Conservation (phyloP, 2,113 vertebrate genomes). For the Aegotheles bennettii region DNA sequence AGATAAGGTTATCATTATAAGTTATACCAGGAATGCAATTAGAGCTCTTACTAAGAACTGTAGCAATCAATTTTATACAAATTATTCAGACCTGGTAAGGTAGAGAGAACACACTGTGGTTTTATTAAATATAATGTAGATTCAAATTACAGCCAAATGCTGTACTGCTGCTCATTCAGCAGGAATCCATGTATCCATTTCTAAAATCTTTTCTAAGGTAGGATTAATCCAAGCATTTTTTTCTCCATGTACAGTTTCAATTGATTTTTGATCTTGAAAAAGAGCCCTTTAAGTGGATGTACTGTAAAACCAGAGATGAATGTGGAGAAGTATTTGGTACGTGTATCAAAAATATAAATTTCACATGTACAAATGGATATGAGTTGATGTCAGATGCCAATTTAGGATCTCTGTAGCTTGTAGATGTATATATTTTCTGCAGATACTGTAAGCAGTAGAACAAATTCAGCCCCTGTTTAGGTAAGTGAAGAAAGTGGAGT, state of each 20-base stretch:
- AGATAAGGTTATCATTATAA: slow-evolving; percentile 83
- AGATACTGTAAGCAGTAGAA: neutral
- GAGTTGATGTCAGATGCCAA: neutral
- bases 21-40: slow-evolving; percentile 79
- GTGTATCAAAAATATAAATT: neutral
- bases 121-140: slow-evolving; percentile 66
- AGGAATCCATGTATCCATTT: neutral
- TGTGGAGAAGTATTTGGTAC: neutral
- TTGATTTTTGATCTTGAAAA: slow-evolving; percentile 16
- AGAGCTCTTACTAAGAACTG: slow-evolving; percentile 73
- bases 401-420: neutral
- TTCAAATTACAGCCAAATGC: slow-evolving; percentile 46
- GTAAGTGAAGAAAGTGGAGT: neutral
- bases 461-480: neutral
- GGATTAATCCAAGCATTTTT: neutral
- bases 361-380: neutral
- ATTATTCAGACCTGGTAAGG: slow-evolving; percentile 72
- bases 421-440: neutral
- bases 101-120: slow-evolving; percentile 63
- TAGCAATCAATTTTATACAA: slow-evolving; percentile 78
- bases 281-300: neutral
- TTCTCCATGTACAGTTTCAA: neutral
- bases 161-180: neutral
- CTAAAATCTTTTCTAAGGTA: slow-evolving; percentile 7
- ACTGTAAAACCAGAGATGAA: neutral